Evolutionary conservation across 2,888 invertebrate species (phyloP).

Genomic region (Zhuqinia jingwanae): DNA sequence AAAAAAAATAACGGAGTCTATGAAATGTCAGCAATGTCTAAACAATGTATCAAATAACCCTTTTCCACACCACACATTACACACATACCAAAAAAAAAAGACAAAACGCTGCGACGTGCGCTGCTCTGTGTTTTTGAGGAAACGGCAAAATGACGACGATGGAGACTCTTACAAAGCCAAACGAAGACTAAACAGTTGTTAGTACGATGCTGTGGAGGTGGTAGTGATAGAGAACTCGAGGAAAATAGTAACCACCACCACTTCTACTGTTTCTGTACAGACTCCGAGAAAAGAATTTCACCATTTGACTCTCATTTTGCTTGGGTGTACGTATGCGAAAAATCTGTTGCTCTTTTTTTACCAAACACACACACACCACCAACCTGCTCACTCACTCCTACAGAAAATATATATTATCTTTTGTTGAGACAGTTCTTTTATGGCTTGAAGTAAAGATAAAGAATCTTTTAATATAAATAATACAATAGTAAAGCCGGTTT

Average conservation of each 20-base stretch:
- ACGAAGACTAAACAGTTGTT: slow-evolving; percentile 50
- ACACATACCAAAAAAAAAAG: not conserved
- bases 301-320: slow-evolving; percentile 7
- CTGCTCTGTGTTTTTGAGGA: not conserved
- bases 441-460: not conserved
- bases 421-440: too few species aligned
- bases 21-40: too few species aligned
- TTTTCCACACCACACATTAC: not conserved
- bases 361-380: not conserved
- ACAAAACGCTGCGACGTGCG: not conserved
- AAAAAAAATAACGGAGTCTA: too few species aligned
- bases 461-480: not conserved
- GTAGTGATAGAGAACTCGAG: not conserved
- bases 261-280: not conserved
- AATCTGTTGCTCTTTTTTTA: slow-evolving; percentile 24
- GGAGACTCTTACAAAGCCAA: slow-evolving; percentile 41
- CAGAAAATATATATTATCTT: not conserved
- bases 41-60: too few species aligned
- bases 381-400: slow-evolving; percentile 3
- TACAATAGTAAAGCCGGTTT: not conserved
- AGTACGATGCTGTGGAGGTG: not conserved
- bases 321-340: not conserved
- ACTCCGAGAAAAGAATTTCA: slow-evolving; percentile 38
- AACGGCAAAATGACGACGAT: not conserved
- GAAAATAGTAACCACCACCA: not conserved